These are phyloP conservation scores for Shinisaurus crocodilurus DNA, from an alignment of 2,113 vertebrate genomes.

Conservation along the genomic window DNA sequence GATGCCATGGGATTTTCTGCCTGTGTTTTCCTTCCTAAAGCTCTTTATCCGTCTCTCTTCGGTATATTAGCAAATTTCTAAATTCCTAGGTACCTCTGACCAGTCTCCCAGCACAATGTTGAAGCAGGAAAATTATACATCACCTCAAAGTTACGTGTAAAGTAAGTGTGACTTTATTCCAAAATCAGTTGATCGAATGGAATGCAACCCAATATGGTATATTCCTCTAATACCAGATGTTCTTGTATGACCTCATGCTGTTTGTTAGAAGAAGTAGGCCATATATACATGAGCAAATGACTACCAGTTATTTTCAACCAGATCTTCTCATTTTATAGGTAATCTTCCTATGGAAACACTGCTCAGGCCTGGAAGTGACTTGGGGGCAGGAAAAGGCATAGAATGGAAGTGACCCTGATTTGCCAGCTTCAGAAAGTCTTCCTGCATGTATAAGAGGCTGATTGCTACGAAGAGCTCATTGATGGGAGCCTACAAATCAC, in stretches of 20 bases:
- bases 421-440: neutral
- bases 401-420: neutral
- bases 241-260: neutral
- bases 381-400: neutral
- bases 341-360: neutral
- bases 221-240: neutral
- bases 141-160: constrained; percentile 43
- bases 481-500: neutral
- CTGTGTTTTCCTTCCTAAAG: constrained; percentile 37
- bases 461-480: neutral
- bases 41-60: constrained; percentile 57
- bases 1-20: constrained; percentile 60
- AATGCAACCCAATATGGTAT: constrained; percentile 15
- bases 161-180: constrained; percentile 29
- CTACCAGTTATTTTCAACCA: neutral
- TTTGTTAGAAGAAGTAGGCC: neutral
- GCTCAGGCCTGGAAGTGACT: neutral
- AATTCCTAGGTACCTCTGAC: constrained; percentile 32
- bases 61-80: constrained; percentile 46
- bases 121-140: neutral
- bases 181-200: neutral
- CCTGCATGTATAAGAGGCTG: neutral
- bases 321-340: neutral
- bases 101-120: constrained; percentile 28
- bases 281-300: neutral